A percentile compares a stretch with the other conserved stretches of the same genome.
Evolutionary conservation across 2,113 vertebrate genomes (phyloP).

Genomic region (Protobothrops flavoviridis): DNA sequence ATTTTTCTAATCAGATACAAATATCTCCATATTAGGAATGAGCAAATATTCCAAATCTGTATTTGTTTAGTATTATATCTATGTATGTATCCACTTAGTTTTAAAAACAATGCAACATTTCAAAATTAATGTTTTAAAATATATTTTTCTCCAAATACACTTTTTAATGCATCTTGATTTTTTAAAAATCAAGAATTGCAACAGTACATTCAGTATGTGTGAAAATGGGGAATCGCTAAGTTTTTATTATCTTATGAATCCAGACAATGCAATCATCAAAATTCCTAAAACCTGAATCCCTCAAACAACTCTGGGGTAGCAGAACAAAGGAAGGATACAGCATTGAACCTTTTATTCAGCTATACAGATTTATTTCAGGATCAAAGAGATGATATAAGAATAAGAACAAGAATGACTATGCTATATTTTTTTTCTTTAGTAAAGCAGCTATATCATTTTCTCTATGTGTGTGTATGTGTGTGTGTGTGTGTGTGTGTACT

Average conservation of each 20-base stretch:
- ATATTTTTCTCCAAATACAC: background rate
- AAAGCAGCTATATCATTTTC: background rate
- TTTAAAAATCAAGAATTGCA: background rate
- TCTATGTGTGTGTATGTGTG: background rate
- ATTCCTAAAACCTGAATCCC: background rate
- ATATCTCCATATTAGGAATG: background rate
- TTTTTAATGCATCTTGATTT: background rate
- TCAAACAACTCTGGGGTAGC: background rate
- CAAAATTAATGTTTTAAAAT: background rate
- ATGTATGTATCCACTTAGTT: background rate
- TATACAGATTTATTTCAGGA: slow-evolving; percentile 50
- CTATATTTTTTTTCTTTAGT: slow-evolving; percentile 30
- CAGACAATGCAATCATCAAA: background rate
- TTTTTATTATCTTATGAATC: background rate
- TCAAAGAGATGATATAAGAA: slow-evolving; percentile 21
- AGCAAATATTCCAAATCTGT: background rate
- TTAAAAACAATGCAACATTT: background rate
- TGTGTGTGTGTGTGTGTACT: background rate
- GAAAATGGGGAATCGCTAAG: background rate
- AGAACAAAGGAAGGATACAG: slow-evolving; percentile 17
- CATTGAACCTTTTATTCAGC: slow-evolving; percentile 36
- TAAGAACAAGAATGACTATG: slow-evolving; percentile 46
- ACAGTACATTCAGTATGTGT: background rate
- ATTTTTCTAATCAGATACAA: background rate
- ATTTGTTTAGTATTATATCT: background rate